Conservation (phyloP, 2,797 vertebrate species). For the Urosaurus nigricauda region DNA sequence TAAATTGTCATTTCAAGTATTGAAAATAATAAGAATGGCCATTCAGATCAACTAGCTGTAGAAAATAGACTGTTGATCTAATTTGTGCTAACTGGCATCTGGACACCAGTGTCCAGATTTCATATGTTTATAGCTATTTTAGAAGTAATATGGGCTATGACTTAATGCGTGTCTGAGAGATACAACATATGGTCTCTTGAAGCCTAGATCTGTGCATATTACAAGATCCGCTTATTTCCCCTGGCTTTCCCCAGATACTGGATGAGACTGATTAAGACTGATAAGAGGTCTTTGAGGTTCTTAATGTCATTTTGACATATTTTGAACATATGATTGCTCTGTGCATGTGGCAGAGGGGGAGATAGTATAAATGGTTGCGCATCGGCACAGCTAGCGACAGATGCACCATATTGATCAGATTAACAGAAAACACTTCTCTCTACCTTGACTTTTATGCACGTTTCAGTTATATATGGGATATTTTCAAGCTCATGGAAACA, state of each 20-base stretch:
- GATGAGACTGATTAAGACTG: constrained; percentile 35
- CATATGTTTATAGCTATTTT: constrained; percentile 26
- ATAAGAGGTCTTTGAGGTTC: constrained; percentile 43
- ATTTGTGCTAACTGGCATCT: constrained; percentile 35
- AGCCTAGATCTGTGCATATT: constrained; percentile 30
- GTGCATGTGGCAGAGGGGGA: background rate
- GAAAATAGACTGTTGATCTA: constrained; percentile 29
- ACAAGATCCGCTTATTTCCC: constrained; percentile 31
- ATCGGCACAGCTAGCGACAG: background rate
- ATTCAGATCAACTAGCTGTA: constrained; percentile 29
- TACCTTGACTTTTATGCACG: constrained; percentile 35
- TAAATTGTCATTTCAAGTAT: constrained; percentile 31
- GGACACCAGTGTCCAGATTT: constrained; percentile 11
- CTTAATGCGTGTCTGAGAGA: constrained; percentile 29
- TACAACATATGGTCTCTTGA: constrained; percentile 36
- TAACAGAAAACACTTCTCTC: constrained; percentile 38
- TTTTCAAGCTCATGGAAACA: constrained; percentile 47
- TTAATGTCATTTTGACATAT: constrained; percentile 30
- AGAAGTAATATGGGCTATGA: constrained; percentile 34
- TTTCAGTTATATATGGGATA: constrained; percentile 35
- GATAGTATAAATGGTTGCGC: constrained; percentile 15
- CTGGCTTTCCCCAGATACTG: constrained; percentile 13
- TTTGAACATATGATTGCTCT: background rate
- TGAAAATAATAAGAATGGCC: constrained; percentile 47
- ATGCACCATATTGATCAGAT: constrained; percentile 30